phyloP scores from a whole-genome alignment of 2,113 vertebrate genomes.

The Gambusia affinis region DNA sequence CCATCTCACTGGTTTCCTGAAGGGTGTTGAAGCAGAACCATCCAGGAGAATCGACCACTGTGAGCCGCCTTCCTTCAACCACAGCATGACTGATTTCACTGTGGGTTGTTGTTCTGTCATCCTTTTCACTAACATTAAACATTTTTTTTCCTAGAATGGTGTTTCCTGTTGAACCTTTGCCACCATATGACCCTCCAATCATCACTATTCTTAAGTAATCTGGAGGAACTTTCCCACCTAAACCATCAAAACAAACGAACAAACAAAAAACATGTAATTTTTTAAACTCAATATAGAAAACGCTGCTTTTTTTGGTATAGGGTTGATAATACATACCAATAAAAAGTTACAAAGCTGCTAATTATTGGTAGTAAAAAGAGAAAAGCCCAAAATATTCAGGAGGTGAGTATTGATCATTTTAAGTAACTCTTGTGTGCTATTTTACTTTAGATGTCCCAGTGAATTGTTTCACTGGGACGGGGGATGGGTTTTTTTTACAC shows the following conservation, averaged over 20 bases:
- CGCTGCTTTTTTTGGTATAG: too few relatives aligned
- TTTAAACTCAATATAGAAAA: too few relatives aligned
- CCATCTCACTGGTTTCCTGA: conserved; percentile 26
- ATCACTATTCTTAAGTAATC: conserved; percentile 5
- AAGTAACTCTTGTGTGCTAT: too few relatives aligned
- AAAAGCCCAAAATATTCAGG: too few relatives aligned
- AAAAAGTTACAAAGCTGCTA: too few relatives aligned
- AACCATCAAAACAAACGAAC: not conserved
- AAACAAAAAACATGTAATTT: too few relatives aligned
- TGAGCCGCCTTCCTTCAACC: not conserved
- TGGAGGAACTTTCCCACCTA: not conserved
- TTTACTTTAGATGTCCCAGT: too few relatives aligned
- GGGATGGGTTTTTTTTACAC: too few relatives aligned
- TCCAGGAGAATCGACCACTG: conserved; percentile 27
- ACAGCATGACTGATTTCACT: not conserved
- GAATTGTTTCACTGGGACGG: too few relatives aligned
- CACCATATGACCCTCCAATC: not conserved
- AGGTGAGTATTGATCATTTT: too few relatives aligned
- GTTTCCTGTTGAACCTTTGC: not conserved
- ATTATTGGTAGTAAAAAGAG: too few relatives aligned
- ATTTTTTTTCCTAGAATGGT: conserved; percentile 7
- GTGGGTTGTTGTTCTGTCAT: not conserved
- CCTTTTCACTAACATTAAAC: not conserved
- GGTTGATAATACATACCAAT: too few relatives aligned
- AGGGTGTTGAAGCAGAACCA: conserved; percentile 16